phyloP scores from a whole-genome alignment of 2,797 vertebrate species.

The Momotus momota region DNA sequence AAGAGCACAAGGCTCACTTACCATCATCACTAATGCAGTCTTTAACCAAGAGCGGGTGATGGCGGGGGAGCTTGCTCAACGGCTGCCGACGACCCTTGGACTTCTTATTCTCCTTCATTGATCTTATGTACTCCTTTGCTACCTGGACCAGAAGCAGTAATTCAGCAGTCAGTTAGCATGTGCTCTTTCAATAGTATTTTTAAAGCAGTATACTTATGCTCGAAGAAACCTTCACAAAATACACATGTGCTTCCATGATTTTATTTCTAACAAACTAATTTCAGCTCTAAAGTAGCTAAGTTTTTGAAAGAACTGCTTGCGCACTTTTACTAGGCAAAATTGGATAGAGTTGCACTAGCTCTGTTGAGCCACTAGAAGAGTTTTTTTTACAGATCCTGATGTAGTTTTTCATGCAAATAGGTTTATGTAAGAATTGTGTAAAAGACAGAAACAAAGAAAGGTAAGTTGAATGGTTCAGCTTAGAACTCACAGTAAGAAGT shows the following conservation, averaged over 20 bases:
- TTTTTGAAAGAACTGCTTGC: background rate
- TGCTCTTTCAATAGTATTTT: background rate
- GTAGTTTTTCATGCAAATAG: background rate
- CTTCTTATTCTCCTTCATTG: constrained; percentile 85
- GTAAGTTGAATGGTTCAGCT: background rate
- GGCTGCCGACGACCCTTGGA: constrained; percentile 88
- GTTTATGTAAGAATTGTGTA: background rate
- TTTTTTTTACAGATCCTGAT: background rate
- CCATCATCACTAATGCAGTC: constrained; percentile 92
- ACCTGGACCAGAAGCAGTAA: constrained; percentile 74
- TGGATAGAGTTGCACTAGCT: background rate
- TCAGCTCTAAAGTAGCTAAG: background rate
- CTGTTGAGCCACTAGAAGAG: background rate
- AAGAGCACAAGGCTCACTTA: constrained; percentile 68
- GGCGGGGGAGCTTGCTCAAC: constrained; percentile 88
- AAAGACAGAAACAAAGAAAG: background rate
- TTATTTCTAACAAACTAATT: background rate
- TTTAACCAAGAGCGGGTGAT: constrained; percentile 90
- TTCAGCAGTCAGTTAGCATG: background rate
- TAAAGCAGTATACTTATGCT: background rate
- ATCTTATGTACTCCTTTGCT: constrained; percentile 80
- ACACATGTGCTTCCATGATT: background rate
- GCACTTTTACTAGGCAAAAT: background rate
- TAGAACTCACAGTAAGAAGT: background rate
- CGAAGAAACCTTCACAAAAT: background rate